phyloP scores from a whole-genome alignment of 2,113 vertebrate genomes.

The Apus apus region DNA sequence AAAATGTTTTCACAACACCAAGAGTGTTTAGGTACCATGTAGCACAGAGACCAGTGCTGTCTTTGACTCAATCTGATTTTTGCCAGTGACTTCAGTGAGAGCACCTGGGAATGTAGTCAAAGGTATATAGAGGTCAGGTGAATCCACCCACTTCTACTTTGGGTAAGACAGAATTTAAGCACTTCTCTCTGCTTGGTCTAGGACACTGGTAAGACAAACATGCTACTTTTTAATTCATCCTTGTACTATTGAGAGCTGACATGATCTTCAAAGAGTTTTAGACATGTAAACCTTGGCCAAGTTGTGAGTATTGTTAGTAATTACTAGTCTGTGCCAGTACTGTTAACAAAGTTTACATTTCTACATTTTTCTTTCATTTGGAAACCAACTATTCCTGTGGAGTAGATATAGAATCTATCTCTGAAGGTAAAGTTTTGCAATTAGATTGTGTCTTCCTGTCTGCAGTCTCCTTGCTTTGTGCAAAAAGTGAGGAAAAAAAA shows the following conservation, averaged over 20 bases:
- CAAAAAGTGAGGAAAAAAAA: background rate
- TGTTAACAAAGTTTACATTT: background rate
- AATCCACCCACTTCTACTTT: background rate
- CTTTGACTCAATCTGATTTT: background rate
- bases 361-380: background rate
- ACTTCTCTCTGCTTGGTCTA: background rate
- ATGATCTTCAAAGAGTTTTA: background rate
- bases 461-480: background rate
- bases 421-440: background rate
- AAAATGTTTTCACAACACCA: background rate
- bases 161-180: background rate
- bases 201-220: background rate
- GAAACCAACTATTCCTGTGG: background rate
- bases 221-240: background rate
- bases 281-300: background rate
- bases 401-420: too few species aligned
- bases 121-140: background rate
- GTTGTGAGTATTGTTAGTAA: background rate
- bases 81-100: background rate
- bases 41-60: background rate
- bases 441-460: background rate
- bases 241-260: background rate
- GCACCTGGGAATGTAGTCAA: background rate
- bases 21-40: background rate
- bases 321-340: background rate